Evolutionary conservation across 1,140 invertebrate species (phyloP).

Genomic region (Drosophila takahashii): DNA sequence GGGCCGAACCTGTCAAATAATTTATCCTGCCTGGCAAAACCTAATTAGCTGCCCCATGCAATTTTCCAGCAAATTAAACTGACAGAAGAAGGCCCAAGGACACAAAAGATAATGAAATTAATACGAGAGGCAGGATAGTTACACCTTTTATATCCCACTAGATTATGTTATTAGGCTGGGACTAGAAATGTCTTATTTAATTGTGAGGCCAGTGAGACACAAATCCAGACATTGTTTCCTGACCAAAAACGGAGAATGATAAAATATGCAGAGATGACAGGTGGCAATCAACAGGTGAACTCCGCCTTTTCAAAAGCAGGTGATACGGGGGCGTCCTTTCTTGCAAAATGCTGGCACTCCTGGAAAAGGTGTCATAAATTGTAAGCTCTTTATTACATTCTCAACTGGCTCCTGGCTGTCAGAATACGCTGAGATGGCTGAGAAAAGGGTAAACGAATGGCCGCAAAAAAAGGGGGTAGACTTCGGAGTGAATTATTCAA

Average conservation of each 20-base stretch:
- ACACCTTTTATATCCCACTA: constrained; percentile 36
- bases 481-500: constrained; percentile 58
- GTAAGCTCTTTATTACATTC: constrained; percentile 62
- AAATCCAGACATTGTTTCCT: constrained; percentile 26
- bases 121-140: constrained; percentile 36
- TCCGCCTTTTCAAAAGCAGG: background rate
- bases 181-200: background rate
- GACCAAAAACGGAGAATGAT: constrained; percentile 28
- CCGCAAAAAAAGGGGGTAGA: constrained; percentile 11
- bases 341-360: constrained; percentile 3
- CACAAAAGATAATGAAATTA: constrained; percentile 46
- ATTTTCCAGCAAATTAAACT: constrained; percentile 76
- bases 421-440: background rate
- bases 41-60: constrained; percentile 68
- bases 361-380: constrained; percentile 47
- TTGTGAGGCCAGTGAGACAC: background rate
- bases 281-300: constrained; percentile 50
- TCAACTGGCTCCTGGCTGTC: constrained; percentile 41
- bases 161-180: constrained; percentile 28
- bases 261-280: constrained; percentile 49
- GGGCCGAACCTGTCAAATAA: constrained; percentile 63
- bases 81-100: constrained; percentile 38
- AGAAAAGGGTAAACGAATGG: constrained; percentile 31
- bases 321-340: constrained; percentile 14
- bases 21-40: constrained; percentile 58